Evolutionary conservation across 2,113 vertebrate genomes (phyloP).

Genomic region (Lipotes vexillifer): DNA sequence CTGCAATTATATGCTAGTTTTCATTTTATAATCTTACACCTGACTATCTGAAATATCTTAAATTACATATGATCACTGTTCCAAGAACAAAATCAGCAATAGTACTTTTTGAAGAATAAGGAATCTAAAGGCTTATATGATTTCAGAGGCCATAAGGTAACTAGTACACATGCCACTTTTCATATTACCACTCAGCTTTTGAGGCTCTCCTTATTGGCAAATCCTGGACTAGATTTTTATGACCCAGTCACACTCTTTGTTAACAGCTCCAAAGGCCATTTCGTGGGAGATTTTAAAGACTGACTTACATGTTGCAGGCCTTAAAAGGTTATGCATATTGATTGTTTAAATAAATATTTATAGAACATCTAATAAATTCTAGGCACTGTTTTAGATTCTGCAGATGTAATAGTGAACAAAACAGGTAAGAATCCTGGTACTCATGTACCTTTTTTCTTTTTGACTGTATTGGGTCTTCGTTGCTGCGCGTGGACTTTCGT

Average conservation of each 20-base stretch:
- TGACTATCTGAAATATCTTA: constrained; percentile 50
- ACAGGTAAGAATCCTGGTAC: neutral
- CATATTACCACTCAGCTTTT: neutral
- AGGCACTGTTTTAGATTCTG: neutral
- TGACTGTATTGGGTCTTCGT: too few species aligned
- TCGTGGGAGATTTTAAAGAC: neutral
- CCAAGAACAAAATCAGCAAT: constrained; percentile 14
- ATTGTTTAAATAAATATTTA: neutral
- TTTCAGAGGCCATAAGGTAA: neutral
- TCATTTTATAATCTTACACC: constrained; percentile 49
- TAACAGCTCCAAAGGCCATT: neutral
- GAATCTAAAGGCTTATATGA: neutral
- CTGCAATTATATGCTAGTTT: constrained; percentile 59
- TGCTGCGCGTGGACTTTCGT: too few species aligned
- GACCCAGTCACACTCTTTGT: neutral
- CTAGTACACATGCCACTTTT: neutral
- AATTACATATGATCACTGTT: neutral
- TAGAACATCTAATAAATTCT: neutral
- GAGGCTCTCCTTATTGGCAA: neutral
- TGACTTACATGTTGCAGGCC: neutral
- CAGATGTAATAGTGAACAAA: neutral
- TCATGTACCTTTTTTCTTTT: neutral
- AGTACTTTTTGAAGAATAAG: neutral
- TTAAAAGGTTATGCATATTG: neutral
- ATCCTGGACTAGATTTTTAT: neutral